Conservation (phyloP, 2,113 vertebrate genomes). For the Cyanistes caeruleus region DNA sequence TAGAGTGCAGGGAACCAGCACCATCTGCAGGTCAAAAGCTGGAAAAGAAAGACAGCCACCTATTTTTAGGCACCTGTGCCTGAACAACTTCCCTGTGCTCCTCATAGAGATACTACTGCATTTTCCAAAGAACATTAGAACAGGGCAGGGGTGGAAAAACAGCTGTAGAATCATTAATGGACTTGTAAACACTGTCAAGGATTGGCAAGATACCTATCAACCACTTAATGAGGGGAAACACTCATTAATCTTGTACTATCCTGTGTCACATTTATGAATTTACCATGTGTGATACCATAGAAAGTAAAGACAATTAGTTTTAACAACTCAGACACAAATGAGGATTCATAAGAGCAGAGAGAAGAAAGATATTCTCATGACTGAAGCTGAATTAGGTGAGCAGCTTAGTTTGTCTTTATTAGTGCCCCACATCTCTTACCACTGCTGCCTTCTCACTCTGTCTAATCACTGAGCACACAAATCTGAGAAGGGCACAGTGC, state of each 20-base stretch:
- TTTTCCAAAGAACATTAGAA: neutral
- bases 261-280: neutral
- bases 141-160: neutral
- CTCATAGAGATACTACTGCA: neutral
- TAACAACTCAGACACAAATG: neutral
- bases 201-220: neutral
- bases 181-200: neutral
- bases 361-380: neutral
- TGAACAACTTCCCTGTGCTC: neutral
- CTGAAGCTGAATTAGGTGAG: neutral
- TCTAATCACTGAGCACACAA: neutral
- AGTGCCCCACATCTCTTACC: neutral
- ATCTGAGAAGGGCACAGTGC: neutral
- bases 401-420: neutral
- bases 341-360: neutral
- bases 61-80: neutral
- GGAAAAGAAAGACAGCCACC: neutral
- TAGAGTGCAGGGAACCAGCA: neutral
- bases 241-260: neutral
- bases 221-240: neutral
- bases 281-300: neutral
- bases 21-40: constrained; percentile 21
- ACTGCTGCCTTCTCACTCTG: neutral
- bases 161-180: neutral
- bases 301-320: neutral